Base-by-base conservation (phyloP, 35 echinoderm and acorn worm species). In the Heliocidaris tuberculata region DNA sequence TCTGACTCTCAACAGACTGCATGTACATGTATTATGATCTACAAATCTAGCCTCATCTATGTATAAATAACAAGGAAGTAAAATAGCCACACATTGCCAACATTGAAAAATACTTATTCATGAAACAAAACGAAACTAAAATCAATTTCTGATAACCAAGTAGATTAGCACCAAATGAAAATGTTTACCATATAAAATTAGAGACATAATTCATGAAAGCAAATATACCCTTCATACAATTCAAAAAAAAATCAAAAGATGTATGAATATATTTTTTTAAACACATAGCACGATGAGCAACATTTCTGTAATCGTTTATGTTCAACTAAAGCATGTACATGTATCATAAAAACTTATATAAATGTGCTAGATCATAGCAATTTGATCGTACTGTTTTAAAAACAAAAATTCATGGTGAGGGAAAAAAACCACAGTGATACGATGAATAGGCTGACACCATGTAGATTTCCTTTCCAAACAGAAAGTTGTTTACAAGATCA, bases 141-240 rank as follows among this genome's bases (percentile, higher is more conserved):
- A 78, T 78, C 65, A 24, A 7, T 42, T n/a, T 27, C 0, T 21
- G 65, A n/a, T 24, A 78, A 78, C n/a, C 21, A 15, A 13, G 52
- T 78, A 27, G 27, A 78, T 78, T 78, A 78, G 65, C 65, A 78
- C 65, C 65, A 78, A 78, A 78, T 78, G 65, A 78, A 78, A 78
- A 78, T 78, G 65, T 78, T 2, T 56, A 56, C 11, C 7, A 78
- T 78, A 21, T 19, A 78, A 78, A 78, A 78, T 78, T 1, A 27
- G 65, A 27, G 5, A 78, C 21, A 78, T 2, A 8, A 78, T 56
- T 27, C 65, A 78, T 78, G 19, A n/a, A 78, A 78, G 27, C 21
- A 78, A 27, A n/a, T 78, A 78, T n/a, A 78, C 19, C 65, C 65
- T n/a, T 7, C 21, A 78, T 27, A 19, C 65, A 78, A 27, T 11